These are phyloP conservation scores for Bugula neritina DNA, from an alignment of 2,888 invertebrate genomes.

Conservation along the genomic window DNA sequence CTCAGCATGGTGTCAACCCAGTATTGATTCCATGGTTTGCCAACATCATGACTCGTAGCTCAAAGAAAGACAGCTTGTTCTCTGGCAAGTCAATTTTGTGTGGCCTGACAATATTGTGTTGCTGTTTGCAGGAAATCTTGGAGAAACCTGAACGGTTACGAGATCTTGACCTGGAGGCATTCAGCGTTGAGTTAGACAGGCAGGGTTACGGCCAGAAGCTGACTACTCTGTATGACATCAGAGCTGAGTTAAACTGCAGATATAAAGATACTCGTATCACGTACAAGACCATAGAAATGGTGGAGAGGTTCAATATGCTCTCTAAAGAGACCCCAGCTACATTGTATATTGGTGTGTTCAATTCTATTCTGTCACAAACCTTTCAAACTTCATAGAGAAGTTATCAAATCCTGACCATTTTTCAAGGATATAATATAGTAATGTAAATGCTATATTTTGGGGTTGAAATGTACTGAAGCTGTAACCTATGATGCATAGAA, in stretches of 20 bases:
- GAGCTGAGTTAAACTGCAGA: conserved; percentile 86
- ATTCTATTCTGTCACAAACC: not conserved
- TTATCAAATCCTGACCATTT: too few relatives aligned
- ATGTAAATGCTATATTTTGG: too few relatives aligned
- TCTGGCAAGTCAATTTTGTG: too few relatives aligned
- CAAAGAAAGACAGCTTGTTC: too few relatives aligned
- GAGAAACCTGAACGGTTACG: conserved; percentile 88
- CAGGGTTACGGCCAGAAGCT: conserved; percentile 66
- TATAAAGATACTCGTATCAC: conserved; percentile 81
- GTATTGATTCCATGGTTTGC: too few relatives aligned
- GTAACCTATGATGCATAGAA: too few relatives aligned
- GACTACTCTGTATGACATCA: conserved; percentile 92
- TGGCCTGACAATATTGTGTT: too few relatives aligned
- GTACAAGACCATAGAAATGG: conserved; percentile 72
- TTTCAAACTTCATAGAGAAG: too few relatives aligned
- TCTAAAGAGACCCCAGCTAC: conserved; percentile 93
- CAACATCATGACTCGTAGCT: too few relatives aligned
- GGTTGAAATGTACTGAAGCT: too few relatives aligned
- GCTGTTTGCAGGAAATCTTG: conserved; percentile 72
- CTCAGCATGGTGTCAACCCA: too few relatives aligned
- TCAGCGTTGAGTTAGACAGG: conserved; percentile 90
- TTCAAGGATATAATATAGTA: too few relatives aligned
- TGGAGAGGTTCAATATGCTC: conserved; percentile 86
- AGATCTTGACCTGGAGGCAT: conserved; percentile 94
- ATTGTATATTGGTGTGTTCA: conserved; percentile 73